These are phyloP conservation scores for Myotis planiceps DNA, from an alignment of 2,797 vertebrate genomes.

Conservation along the genomic window DNA sequence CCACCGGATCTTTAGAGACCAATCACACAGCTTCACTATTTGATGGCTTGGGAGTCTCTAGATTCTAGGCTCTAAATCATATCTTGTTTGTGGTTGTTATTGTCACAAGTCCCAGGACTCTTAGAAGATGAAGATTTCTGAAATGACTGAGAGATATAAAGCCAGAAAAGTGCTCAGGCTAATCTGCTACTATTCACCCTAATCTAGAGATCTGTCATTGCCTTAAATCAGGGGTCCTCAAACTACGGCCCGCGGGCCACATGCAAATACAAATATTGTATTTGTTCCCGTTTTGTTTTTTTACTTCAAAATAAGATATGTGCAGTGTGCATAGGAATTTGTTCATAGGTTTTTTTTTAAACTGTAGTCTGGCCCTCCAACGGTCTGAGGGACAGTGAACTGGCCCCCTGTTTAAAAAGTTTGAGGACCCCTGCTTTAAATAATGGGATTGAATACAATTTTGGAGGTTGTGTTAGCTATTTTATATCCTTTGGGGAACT, in stretches of 20 bases:
- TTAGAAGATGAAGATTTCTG: background rate
- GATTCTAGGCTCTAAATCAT: background rate
- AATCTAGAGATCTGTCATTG: background rate
- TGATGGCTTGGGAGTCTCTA: background rate
- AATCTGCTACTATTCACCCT: background rate
- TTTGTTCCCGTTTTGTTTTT: too few relatives aligned
- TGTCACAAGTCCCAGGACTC: background rate
- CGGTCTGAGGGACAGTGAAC: too few relatives aligned
- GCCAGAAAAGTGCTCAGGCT: background rate
- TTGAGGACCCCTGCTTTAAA: too few relatives aligned
- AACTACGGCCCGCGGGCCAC: too few relatives aligned
- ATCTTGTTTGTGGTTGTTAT: background rate
- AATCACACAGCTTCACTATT: background rate
- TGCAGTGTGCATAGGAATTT: too few relatives aligned
- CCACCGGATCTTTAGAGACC: background rate
- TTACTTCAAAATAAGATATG: too few relatives aligned
- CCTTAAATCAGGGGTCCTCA: too few relatives aligned
- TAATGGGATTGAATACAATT: background rate
- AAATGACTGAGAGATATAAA: background rate
- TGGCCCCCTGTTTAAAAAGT: too few relatives aligned
- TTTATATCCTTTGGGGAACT: background rate
- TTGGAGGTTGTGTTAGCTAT: background rate
- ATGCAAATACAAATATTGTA: too few relatives aligned
- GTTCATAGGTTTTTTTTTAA: too few relatives aligned
- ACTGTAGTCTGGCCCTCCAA: too few relatives aligned